phyloP scores from a whole-genome alignment of 2,113 vertebrate species.

The Castor canadensis region DNA sequence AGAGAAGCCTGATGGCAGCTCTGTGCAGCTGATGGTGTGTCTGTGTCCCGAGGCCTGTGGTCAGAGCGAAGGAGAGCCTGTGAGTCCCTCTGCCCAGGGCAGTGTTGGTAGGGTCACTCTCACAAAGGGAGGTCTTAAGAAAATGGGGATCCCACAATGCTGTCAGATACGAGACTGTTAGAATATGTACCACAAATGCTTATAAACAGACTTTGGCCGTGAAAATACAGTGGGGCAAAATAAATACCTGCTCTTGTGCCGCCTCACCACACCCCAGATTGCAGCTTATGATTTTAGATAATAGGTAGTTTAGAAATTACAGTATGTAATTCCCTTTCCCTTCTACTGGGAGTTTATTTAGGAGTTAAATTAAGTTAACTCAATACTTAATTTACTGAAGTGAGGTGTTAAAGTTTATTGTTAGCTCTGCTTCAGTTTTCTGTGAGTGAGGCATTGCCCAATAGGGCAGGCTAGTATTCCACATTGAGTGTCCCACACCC shows the following conservation, averaged over 20 bases:
- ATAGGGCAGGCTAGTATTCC: not conserved
- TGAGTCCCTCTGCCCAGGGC: not conserved
- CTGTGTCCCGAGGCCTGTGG: too few relatives aligned
- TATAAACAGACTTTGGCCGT: not conserved
- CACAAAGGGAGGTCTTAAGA: not conserved
- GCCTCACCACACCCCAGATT: too few relatives aligned
- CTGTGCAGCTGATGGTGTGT: not conserved
- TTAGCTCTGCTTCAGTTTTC: not conserved
- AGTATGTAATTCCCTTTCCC: not conserved
- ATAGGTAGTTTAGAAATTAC: accelerated
- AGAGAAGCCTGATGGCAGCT: not conserved
- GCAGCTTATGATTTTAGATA: accelerated
- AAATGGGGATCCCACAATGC: not conserved
- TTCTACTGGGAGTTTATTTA: not conserved
- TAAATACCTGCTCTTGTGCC: not conserved
- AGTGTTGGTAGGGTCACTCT: not conserved
- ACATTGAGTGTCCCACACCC: not conserved
- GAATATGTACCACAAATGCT: not conserved
- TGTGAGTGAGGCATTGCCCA: not conserved
- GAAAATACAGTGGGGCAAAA: not conserved
- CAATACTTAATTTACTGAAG: not conserved
- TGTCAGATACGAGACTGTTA: not conserved
- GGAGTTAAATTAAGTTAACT: not conserved
- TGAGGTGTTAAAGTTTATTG: not conserved
- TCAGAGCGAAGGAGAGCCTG: not conserved